Evolutionary conservation across 92 coral and sea anemone genomes (phyloP).

Genomic region (Palythoa grandiflora): DNA sequence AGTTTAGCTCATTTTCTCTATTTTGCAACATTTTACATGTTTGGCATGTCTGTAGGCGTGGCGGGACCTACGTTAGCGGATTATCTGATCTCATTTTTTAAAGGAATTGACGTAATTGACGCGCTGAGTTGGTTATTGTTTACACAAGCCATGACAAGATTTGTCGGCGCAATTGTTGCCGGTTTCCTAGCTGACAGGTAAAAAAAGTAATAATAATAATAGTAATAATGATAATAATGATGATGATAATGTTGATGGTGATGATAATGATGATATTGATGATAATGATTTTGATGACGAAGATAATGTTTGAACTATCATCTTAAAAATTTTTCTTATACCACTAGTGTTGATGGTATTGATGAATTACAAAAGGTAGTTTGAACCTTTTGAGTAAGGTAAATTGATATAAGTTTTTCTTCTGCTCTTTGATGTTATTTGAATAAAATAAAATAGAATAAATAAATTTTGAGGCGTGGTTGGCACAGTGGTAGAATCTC

Average conservation of each 20-base stretch:
- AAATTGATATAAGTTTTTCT: too few species aligned
- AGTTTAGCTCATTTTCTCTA: slow-evolving; percentile 70
- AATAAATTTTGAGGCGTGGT: too few species aligned
- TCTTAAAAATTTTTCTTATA: too few species aligned
- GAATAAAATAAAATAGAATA: too few species aligned
- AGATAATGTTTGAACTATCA: background rate
- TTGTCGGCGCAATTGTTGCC: slow-evolving; percentile 87
- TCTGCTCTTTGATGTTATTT: too few species aligned
- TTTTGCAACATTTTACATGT: slow-evolving; percentile 81
- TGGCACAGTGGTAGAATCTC: too few species aligned
- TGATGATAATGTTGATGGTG: background rate
- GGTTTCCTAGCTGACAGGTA: slow-evolving; percentile 91
- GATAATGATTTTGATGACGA: background rate
- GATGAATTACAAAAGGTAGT: too few species aligned
- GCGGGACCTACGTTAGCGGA: slow-evolving; percentile 92
- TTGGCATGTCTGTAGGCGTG: slow-evolving; percentile 95
- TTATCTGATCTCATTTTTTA: slow-evolving; percentile 73
- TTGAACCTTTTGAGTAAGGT: too few species aligned
- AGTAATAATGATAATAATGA: background rate
- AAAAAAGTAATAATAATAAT: background rate
- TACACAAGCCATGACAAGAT: slow-evolving; percentile 82
- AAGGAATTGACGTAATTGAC: slow-evolving; percentile 74
- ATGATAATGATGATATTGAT: background rate
- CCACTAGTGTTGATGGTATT: too few species aligned
- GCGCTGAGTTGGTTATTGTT: slow-evolving; percentile 89